A percentile compares a stretch with the other conserved stretches of the same genome.
Conservation (phyloP, 2,888 invertebrate genomes). For the Seira musarum region DNA sequence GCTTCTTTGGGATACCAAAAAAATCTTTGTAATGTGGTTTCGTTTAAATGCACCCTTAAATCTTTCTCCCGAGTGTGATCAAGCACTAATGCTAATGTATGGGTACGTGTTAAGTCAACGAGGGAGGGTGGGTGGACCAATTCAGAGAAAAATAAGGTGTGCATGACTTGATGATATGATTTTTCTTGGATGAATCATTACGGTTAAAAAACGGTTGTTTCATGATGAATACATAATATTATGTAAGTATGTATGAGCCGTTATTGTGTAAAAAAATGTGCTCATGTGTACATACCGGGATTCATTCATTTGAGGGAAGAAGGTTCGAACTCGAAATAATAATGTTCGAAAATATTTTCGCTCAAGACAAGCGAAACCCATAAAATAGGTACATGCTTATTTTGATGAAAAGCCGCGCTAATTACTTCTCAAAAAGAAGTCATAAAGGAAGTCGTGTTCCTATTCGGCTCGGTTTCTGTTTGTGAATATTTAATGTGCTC, state of each 20-base stretch:
- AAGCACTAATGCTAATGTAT: neutral
- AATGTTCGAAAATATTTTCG: neutral
- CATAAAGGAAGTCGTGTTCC: neutral
- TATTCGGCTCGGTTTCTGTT: neutral
- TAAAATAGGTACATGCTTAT: neutral
- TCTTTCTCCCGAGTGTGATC: constrained; percentile 1
- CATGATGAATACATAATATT: too few species aligned
- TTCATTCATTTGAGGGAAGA: neutral
- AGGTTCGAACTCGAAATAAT: neutral
- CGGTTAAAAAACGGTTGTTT: neutral
- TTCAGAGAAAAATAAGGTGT: too few species aligned
- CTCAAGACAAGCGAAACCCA: neutral
- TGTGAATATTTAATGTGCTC: neutral
- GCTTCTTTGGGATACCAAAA: constrained; percentile 8
- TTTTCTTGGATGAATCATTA: neutral
- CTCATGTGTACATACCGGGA: constrained; percentile 2
- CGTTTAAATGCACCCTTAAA: constrained; percentile 30
- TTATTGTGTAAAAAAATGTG: neutral
- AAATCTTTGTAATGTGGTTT: constrained; percentile 13
- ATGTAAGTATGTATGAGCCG: neutral
- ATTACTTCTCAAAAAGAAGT: neutral
- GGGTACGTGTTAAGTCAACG: neutral
- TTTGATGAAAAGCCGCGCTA: constrained; percentile 1
- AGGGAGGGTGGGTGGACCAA: too few species aligned
- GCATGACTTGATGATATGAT: too few species aligned